Evolutionary conservation across 2,888 invertebrate genomes (phyloP).

Genomic region (Formica aserva): DNA sequence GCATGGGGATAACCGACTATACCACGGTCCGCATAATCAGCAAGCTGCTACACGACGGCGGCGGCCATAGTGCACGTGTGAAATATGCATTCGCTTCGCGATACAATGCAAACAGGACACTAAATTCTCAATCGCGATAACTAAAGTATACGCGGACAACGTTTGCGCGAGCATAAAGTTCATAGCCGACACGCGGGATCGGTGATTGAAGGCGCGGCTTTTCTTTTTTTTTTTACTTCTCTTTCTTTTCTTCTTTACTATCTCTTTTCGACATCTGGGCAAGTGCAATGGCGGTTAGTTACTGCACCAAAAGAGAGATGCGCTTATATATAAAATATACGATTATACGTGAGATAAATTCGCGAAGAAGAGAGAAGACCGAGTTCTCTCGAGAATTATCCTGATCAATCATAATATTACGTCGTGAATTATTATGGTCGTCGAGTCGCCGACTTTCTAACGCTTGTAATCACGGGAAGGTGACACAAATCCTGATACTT

Average conservation of each 20-base stretch:
- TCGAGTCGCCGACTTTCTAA: slow-evolving; percentile 25
- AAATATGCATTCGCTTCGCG: slow-evolving; percentile 82
- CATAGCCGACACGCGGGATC: slow-evolving; percentile 60
- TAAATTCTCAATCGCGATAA: slow-evolving; percentile 77
- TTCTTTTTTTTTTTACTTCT: neutral
- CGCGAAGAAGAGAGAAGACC: neutral
- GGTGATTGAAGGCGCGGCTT: slow-evolving; percentile 66
- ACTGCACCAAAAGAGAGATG: neutral
- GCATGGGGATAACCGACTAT: slow-evolving; percentile 64
- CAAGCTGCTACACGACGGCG: slow-evolving; percentile 68
- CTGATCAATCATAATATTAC: slow-evolving; percentile 42
- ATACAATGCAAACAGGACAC: slow-evolving; percentile 80
- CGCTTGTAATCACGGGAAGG: slow-evolving; percentile 8
- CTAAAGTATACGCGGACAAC: slow-evolving; percentile 70
- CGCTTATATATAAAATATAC: slow-evolving; percentile 4
- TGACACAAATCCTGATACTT: slow-evolving; percentile 38
- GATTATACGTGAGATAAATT: slow-evolving; percentile 18
- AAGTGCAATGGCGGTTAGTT: neutral
- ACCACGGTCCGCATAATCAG: slow-evolving; percentile 71
- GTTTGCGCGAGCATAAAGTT: slow-evolving; percentile 70
- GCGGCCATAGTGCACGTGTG: slow-evolving; percentile 77
- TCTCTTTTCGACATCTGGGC: neutral
- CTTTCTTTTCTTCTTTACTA: neutral
- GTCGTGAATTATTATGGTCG: slow-evolving; percentile 28
- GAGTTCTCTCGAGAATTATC: slow-evolving; percentile 31